Evolutionary conservation across 2,113 vertebrate species (phyloP).

Genomic region (Pituophis catenifer): DNA sequence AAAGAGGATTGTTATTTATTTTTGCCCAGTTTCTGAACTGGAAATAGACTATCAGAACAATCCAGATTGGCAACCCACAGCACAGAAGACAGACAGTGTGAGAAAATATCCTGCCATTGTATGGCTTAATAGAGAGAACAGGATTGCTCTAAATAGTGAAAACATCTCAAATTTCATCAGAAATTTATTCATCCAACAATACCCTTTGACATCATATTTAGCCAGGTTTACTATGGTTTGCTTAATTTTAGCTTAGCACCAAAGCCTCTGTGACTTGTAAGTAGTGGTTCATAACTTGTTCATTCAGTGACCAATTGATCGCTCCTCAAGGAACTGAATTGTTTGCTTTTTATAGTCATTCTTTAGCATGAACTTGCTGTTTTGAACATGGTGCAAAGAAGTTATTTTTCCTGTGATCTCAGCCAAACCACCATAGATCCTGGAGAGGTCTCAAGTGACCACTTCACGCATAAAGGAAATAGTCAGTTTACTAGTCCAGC

Average conservation of each 20-base stretch:
- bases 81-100: not conserved
- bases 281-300: not conserved
- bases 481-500: not conserved
- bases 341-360: not conserved
- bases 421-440: not conserved
- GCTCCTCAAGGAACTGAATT: not conserved
- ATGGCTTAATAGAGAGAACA: not conserved
- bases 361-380: not conserved
- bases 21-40: not conserved
- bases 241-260: not conserved
- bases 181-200: not conserved
- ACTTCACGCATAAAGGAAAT: not conserved
- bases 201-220: not conserved
- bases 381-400: not conserved
- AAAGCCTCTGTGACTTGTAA: not conserved
- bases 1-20: not conserved
- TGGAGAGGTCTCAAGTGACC: not conserved
- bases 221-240: not conserved
- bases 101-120: not conserved
- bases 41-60: not conserved
- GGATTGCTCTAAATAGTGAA: not conserved
- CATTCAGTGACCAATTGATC: not conserved
- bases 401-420: not conserved
- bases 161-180: not conserved
- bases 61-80: not conserved